A percentile compares a stretch with the other conserved stretches of the same genome.
These are phyloP conservation scores for Drosophila dives DNA, from an alignment of 2,888 invertebrate genomes.

Conservation along the genomic window DNA sequence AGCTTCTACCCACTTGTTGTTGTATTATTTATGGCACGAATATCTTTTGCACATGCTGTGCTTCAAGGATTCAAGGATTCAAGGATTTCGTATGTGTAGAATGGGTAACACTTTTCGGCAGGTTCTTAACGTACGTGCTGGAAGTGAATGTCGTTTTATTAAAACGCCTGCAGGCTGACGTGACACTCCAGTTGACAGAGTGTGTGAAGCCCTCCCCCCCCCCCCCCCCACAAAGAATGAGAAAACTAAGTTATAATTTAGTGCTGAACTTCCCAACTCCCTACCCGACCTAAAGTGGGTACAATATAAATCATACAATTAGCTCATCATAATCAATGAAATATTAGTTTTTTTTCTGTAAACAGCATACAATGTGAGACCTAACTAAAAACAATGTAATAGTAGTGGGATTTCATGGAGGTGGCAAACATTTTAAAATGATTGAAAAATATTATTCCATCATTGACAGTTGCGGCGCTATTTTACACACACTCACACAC, in stretches of 20 bases:
- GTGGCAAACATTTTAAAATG: constrained; percentile 56
- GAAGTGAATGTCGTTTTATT: constrained; percentile 29
- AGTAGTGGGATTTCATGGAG: constrained; percentile 18
- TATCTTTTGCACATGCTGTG: constrained; percentile 50
- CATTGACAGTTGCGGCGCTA: constrained; percentile 64
- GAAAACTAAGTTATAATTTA: constrained; percentile 10
- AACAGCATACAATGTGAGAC: constrained; percentile 1
- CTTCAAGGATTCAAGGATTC: constrained; percentile 27
- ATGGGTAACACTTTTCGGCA: constrained; percentile 28
- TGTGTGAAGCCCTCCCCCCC: background rate
- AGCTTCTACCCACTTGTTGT: constrained; percentile 28
- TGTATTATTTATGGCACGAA: constrained; percentile 55
- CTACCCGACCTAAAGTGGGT: background rate
- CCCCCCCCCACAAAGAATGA: background rate
- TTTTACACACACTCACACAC: constrained; percentile 55
- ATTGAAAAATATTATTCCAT: constrained; percentile 72
- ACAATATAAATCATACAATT: constrained; percentile 43
- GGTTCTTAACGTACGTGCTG: constrained; percentile 35
- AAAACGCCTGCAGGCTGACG: constrained; percentile 40
- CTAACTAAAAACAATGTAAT: constrained; percentile 19
- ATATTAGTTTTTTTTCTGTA: constrained; percentile 9
- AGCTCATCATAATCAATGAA: constrained; percentile 35
- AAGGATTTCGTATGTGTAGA: constrained; percentile 19
- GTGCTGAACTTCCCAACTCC: background rate
- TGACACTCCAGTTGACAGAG: constrained; percentile 35